phyloP scores from a whole-genome alignment of 2,888 invertebrate genomes.

The Brachycybe producta region DNA sequence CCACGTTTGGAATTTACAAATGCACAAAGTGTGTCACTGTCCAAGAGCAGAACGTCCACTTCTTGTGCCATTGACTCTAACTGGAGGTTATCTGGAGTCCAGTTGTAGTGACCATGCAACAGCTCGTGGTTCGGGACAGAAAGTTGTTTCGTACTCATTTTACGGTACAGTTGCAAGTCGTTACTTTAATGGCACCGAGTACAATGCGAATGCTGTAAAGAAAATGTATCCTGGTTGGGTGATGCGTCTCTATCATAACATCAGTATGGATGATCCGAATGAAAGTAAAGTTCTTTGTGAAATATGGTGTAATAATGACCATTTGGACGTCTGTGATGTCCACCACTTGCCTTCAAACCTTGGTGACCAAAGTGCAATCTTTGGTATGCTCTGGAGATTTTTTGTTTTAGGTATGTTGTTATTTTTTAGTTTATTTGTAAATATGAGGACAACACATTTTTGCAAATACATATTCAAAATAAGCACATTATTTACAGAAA shows the following conservation, averaged over 20 bases:
- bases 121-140: conserved; percentile 4
- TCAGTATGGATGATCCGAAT: neutral
- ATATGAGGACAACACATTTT: too few species aligned
- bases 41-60: too few species aligned
- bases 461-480: too few species aligned
- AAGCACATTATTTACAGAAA: too few species aligned
- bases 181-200: neutral
- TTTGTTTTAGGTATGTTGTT: conserved; percentile 9
- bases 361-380: neutral
- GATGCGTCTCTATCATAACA: conserved; percentile 22
- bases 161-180: neutral
- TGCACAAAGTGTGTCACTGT: too few species aligned
- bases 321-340: conserved; percentile 21
- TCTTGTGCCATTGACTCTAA: too few species aligned
- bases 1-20: too few species aligned
- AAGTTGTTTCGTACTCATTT: conserved; percentile 9
- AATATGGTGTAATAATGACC: conserved; percentile 14
- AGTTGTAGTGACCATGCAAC: conserved; percentile 9
- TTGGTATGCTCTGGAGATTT: conserved; percentile 17
- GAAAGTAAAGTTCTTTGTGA: conserved; percentile 11
- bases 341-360: conserved; percentile 10
- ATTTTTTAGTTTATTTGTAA: too few species aligned
- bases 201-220: neutral
- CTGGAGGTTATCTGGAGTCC: neutral
- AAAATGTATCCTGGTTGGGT: conserved; percentile 20